Conservation (phyloP, 2,113 vertebrate species). For the Vulpes vulpes region DNA sequence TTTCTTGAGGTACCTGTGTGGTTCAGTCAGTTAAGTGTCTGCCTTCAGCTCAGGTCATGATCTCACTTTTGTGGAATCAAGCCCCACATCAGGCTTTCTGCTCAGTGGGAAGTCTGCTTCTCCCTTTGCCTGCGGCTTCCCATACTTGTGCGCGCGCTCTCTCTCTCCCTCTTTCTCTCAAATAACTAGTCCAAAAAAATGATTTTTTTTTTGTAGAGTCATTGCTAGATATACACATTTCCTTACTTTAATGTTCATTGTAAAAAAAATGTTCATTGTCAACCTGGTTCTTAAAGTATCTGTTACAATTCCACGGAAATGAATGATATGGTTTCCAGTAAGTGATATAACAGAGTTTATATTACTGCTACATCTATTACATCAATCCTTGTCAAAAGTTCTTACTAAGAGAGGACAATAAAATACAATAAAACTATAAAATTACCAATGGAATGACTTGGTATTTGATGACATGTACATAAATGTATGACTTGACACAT, state of each 20-base stretch:
- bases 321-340: background rate
- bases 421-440: background rate
- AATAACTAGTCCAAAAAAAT: background rate
- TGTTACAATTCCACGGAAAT: background rate
- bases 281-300: background rate
- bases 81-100: too few species aligned
- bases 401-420: background rate
- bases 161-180: too few species aligned
- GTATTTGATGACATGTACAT: background rate
- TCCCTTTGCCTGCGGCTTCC: too few species aligned
- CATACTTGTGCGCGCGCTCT: too few species aligned
- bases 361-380: background rate
- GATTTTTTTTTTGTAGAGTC: background rate
- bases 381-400: background rate
- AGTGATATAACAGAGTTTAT: background rate
- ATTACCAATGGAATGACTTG: background rate
- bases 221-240: background rate
- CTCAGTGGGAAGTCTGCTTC: too few species aligned
- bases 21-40: too few species aligned
- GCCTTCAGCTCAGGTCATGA: too few species aligned
- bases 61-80: too few species aligned
- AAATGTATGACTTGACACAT: background rate
- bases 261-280: background rate
- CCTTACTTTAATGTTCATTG: background rate
- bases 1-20: background rate